A percentile compares a stretch with the other conserved stretches of the same genome.
Evolutionary conservation across 2,113 vertebrate genomes (phyloP).

Genomic region (Rousettus leschenaultii): DNA sequence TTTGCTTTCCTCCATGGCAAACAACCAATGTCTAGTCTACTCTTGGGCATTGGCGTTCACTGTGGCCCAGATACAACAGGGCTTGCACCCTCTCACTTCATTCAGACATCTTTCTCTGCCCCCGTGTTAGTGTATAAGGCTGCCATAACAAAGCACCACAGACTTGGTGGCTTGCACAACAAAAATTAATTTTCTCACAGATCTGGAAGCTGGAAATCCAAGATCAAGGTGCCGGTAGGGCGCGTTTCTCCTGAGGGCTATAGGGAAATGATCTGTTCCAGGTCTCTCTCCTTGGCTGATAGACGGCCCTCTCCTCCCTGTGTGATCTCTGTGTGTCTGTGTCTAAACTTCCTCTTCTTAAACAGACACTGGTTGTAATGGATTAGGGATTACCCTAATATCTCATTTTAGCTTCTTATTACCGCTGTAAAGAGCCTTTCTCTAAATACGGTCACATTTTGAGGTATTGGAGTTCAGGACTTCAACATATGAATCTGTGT

Average conservation of each 20-base stretch:
- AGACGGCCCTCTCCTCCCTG: background rate
- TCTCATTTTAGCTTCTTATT: background rate
- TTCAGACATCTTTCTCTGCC: background rate
- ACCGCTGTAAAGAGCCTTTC: background rate
- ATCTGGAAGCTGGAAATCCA: background rate
- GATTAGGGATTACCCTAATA: background rate
- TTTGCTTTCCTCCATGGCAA: background rate
- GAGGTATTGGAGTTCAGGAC: background rate
- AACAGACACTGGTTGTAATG: background rate
- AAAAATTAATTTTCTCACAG: background rate
- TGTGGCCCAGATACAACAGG: background rate
- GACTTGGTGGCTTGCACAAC: background rate
- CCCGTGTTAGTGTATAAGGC: background rate
- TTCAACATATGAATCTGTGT: background rate
- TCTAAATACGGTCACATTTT: background rate
- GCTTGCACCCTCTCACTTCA: background rate
- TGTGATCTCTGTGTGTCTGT: background rate
- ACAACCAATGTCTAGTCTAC: background rate
- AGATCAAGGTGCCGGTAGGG: background rate
- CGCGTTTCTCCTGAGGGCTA: background rate
- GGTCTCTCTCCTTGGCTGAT: background rate
- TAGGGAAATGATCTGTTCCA: background rate
- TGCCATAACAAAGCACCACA: background rate
- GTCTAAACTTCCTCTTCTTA: background rate
- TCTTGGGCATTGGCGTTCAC: background rate